Conservation (phyloP, 2,797 vertebrate species). For the Cuniculus paca region DNA sequence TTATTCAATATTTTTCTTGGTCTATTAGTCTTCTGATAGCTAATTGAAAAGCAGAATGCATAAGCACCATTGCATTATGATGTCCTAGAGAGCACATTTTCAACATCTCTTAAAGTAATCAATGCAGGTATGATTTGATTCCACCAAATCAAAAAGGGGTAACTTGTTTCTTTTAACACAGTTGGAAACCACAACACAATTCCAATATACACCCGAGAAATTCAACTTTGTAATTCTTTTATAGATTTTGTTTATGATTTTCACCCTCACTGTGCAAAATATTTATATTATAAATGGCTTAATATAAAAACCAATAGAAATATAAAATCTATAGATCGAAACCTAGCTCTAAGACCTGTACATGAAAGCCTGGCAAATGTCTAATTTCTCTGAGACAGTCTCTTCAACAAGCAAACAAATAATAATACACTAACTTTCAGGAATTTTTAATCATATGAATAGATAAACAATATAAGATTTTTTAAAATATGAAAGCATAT, state of each 20-base stretch:
- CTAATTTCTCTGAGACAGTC: background rate
- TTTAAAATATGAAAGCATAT: background rate
- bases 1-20: background rate
- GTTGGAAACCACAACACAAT: background rate
- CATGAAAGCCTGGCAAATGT: background rate
- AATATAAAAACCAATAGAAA: background rate
- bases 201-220: background rate
- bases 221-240: background rate
- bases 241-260: background rate
- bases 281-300: background rate
- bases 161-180: background rate
- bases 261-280: background rate
- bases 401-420: background rate
- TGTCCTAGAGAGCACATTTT: background rate
- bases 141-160: background rate
- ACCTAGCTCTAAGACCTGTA: background rate
- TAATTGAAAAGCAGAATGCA: background rate
- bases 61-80: background rate
- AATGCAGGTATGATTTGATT: background rate
- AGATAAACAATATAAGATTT: background rate
- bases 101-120: background rate
- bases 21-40: background rate
- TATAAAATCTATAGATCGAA: background rate
- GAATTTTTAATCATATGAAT: background rate
- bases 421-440: background rate